A percentile compares a stretch with the other conserved stretches of the same genome.
These are phyloP conservation scores for Cryptus viduatorius DNA, from an alignment of 2,888 invertebrate genomes.

Conservation along the genomic window DNA sequence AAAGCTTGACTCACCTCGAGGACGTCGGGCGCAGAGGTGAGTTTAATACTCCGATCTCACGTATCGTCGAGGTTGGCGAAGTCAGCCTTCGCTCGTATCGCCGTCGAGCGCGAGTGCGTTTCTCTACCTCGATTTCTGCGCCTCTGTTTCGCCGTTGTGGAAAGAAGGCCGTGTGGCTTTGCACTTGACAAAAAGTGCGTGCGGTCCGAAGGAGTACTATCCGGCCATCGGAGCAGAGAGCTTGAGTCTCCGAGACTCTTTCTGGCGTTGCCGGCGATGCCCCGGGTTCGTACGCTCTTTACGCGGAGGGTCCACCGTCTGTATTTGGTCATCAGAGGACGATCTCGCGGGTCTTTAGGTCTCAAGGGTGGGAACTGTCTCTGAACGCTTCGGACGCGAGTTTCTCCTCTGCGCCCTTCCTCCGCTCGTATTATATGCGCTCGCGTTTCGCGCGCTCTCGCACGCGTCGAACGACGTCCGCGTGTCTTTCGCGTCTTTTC, in stretches of 20 bases:
- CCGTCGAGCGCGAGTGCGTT: conserved; percentile 29
- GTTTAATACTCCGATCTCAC: conserved; percentile 16
- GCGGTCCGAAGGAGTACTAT: conserved; percentile 25
- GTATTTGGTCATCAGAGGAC: conserved; percentile 72
- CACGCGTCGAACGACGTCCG: conserved; percentile 51
- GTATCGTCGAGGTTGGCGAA: conserved; percentile 20
- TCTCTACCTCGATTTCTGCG: conserved; percentile 8
- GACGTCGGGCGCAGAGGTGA: background rate
- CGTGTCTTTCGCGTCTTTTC: conserved; percentile 8
- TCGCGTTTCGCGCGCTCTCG: conserved; percentile 49
- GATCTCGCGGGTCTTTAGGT: conserved; percentile 69
- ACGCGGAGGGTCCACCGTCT: conserved; percentile 68
- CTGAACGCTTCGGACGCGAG: conserved; percentile 47
- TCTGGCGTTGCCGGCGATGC: conserved; percentile 48
- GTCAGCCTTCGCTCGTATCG: conserved; percentile 36
- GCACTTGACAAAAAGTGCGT: conserved; percentile 63
- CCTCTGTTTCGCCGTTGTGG: conserved; percentile 9
- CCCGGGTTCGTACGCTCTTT: conserved; percentile 59
- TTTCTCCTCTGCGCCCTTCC: conserved; percentile 20
- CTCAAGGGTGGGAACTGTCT: conserved; percentile 73
- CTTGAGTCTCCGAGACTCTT: conserved; percentile 1
- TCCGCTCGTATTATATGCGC: conserved; percentile 2
- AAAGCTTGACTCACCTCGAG: conserved; percentile 1
- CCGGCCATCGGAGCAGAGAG: conserved; percentile 45
- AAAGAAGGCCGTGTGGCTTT: conserved; percentile 46